Conservation (phyloP, 2,113 vertebrate species). For the Oreocharis arfaki region DNA sequence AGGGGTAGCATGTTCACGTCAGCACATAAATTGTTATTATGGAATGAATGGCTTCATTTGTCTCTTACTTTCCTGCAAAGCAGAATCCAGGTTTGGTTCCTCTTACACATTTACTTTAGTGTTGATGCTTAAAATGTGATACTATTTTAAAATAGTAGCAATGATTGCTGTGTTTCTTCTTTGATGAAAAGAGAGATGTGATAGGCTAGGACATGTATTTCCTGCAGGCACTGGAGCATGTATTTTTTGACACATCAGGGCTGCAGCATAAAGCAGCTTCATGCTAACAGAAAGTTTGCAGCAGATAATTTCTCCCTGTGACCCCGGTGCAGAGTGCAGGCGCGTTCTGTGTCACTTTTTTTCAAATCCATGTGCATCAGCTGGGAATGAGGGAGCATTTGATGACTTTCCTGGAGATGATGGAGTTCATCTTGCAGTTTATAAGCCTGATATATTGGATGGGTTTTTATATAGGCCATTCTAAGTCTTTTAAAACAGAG, state of each 20-base stretch:
- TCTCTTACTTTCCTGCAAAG: not conserved
- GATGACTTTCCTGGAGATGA: not conserved
- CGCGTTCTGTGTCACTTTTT: not conserved
- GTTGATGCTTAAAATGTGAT: not conserved
- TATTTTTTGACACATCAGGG: not conserved
- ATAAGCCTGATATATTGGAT: not conserved
- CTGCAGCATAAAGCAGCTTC: not conserved
- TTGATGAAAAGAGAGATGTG: not conserved
- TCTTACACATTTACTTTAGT: not conserved
- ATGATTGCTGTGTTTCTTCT: not conserved
- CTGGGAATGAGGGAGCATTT: not conserved
- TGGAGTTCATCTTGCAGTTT: not conserved
- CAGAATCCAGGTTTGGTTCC: not conserved
- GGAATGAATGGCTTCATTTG: not conserved
- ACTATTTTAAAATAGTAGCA: not conserved
- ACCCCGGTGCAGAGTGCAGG: not conserved
- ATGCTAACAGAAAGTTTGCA: not conserved
- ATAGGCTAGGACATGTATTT: not conserved
- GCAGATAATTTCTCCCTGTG: not conserved
- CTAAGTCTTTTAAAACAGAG: not conserved
- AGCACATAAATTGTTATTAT: not conserved
- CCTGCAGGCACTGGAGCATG: not conserved
- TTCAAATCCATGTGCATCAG: not conserved
- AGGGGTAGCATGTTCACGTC: not conserved
- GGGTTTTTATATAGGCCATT: not conserved